Evolutionary conservation across 2,888 invertebrate species (phyloP), one percentile per base, ranked within the genome.

Genomic region (Sericinus montela): DNA sequence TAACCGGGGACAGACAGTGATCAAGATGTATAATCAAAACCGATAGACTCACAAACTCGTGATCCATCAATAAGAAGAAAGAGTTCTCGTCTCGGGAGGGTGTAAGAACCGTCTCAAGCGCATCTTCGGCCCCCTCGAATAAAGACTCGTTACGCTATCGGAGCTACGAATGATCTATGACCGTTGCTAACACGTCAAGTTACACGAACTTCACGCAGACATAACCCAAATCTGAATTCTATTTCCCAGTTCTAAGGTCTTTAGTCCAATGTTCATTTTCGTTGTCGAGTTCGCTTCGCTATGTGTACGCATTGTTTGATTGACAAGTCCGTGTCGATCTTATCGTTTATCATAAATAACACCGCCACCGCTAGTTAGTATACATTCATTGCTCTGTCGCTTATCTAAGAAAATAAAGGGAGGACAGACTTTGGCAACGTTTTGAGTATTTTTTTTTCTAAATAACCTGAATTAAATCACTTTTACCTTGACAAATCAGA

Each of bases 281-380:
- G 58, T 52, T 56, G 61, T 65, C 64, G 60, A 63, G 68, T 67
- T 67, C 65, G 66, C 65, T 72, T 62, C 63, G 67, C 71, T 72
- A 67, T 71, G 65, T 70, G 65, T 69, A 50, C 54, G 67, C 64
- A 61, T 60, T 66, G 58, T 57, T 60, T 84, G 86, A 87, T 84
- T 84, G 88, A 88, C 88, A 87, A 87, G 87, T 85, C 78, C 83
- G 78, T 74, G 67, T 70, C 83, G 83, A 85, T 83, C 67, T 73
- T 77, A 83, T 83, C 83, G 67, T 65, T 64, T 71, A 71, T 82
- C 80, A 86, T 87, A 84, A 84, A 85, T 85, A 84, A 86, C 75
- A 69, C 75, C 75, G 80, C 81, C 80, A 80, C 77, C 59, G 72
- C 82, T 87, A 80, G 87, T 87, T 86, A 86, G 82, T 73, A 73